Conservation (phyloP, 2,797 vertebrate genomes). For the Hyperoplus immaculatus region DNA sequence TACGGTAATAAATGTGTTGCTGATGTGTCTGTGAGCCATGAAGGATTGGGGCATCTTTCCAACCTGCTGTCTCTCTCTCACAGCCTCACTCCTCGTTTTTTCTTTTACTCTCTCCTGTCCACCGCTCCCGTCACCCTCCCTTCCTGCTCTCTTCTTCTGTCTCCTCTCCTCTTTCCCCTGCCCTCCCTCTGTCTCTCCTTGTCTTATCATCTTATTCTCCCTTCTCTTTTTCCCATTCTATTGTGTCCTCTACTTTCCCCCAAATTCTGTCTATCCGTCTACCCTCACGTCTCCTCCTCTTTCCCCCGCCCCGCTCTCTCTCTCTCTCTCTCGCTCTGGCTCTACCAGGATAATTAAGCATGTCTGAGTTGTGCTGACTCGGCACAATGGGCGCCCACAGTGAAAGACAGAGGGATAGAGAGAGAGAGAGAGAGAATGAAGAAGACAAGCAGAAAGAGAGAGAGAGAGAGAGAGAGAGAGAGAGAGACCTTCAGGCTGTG, state of each 20-base stretch:
- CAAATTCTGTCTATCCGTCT: constrained; percentile 24
- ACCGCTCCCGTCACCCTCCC: constrained; percentile 1
- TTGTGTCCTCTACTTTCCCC: constrained; percentile 23
- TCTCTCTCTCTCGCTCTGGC: constrained; percentile 45
- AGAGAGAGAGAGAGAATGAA: constrained; percentile 23
- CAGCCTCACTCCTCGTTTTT: constrained; percentile 23
- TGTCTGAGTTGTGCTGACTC: constrained; percentile 80
- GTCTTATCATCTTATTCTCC: constrained; percentile 1
- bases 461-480: constrained; percentile 35
- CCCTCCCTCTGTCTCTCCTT: neutral
- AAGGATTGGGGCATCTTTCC: constrained; percentile 66
- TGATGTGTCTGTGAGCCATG: constrained; percentile 57
- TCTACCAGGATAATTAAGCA: constrained; percentile 80
- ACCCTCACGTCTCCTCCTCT: neutral
- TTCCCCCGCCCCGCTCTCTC: constrained; percentile 3
- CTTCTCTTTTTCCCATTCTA: neutral
- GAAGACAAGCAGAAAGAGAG: constrained; percentile 20
- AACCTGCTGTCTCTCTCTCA: constrained; percentile 61
- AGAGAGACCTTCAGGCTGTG: constrained; percentile 78
- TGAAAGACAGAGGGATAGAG: constrained; percentile 46
- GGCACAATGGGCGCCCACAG: constrained; percentile 71
- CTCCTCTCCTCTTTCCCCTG: neutral
- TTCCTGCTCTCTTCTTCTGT: neutral
- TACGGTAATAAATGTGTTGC: constrained; percentile 62
- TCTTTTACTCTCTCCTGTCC: neutral